Base-by-base conservation (phyloP, 2,797 vertebrate genomes). In the Falco berigora region DNA sequence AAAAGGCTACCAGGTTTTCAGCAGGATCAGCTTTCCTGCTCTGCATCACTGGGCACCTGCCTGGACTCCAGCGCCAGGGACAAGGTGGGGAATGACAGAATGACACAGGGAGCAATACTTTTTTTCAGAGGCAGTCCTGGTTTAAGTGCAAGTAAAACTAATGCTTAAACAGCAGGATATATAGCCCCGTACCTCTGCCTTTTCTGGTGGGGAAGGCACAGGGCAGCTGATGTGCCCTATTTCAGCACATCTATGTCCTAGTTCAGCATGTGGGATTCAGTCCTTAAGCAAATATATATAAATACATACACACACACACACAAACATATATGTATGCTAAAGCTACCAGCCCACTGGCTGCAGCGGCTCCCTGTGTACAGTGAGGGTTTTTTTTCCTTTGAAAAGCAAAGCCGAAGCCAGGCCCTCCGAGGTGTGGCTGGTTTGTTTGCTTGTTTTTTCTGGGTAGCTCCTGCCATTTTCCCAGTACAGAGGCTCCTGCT, bases 101-200 rank as follows among this genome's bases (percentile, higher is more conserved):
- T 4, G 15, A 52, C n/a, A 58, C 9, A 44, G 38, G n/a, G 7
- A 32, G 3, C 14, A 53, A 10, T 40, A 40, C 18, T 15, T 52
- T 52, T 86, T 76, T 64, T 30, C 83, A 77, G 55, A 66, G 55
- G 20, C 10, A 64, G 18, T 12, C 12, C 23, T 86, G 36, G 21
- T 27, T 83, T 73, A 86, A 86, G 27, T 32, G 47, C 38, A 66
- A 46, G 14, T 19, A 36, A 83, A 86, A 15, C 22, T 72, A 10
- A 11, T 38, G 16, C 30, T 77, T 71, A 58, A 80, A 42, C 19
- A 55, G 47, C 76, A 88, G 52, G 32, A 63, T 11, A 14, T 20
- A 11, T 0, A 71, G 36, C 5, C 14, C 6, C 1, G 1, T 30
- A 7, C 5, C 9, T 15, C 14, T 2, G 8, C 0, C 8, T 67